Percentiles rank a stretch among this genome's conserved stretches.
These are phyloP conservation scores for Xiphias gladius DNA, from an alignment of 2,113 vertebrate genomes.

Conservation along the genomic window DNA sequence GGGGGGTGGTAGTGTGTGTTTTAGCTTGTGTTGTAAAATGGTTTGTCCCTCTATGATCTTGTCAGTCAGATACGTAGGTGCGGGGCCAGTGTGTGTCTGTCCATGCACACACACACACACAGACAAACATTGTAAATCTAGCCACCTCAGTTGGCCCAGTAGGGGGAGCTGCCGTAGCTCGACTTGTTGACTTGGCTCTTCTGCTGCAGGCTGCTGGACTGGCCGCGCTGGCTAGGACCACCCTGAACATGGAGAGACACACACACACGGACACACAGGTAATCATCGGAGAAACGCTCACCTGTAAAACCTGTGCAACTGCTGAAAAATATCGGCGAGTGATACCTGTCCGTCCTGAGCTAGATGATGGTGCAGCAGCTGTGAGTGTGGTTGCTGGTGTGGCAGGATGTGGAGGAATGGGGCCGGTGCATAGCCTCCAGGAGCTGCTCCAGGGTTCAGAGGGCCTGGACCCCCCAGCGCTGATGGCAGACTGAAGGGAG, in stretches of 20 bases:
- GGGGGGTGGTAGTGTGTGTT: constrained; percentile 80
- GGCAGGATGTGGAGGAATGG: constrained; percentile 98
- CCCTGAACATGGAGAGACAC: constrained; percentile 80
- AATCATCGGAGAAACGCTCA: background rate
- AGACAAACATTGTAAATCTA: background rate
- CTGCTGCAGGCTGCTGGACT: constrained; percentile 96
- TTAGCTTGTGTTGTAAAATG: constrained; percentile 80
- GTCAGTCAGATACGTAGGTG: constrained; percentile 57
- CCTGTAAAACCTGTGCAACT: background rate
- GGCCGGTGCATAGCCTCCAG: constrained; percentile 93
- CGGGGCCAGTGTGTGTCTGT: constrained; percentile 47
- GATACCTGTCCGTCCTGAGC: constrained; percentile 97
- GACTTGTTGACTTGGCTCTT: constrained; percentile 99
- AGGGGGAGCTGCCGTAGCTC: constrained; percentile 97
- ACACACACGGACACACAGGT: background rate
- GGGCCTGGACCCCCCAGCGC: constrained; percentile 94
- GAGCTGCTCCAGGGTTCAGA: constrained; percentile 93
- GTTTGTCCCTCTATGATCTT: constrained; percentile 72
- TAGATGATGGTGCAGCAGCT: constrained; percentile 97
- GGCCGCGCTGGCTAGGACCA: constrained; percentile 92
- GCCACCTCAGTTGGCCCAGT: constrained; percentile 93
- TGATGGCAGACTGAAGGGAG: constrained; percentile 97
- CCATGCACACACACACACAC: constrained; percentile 22
- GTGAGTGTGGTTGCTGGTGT: constrained; percentile 98
- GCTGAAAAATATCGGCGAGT: background rate